Percentiles rank a stretch among this genome's conserved stretches.
Conservation (phyloP, 2,888 invertebrate species). For the Piscicola geometra region DNA sequence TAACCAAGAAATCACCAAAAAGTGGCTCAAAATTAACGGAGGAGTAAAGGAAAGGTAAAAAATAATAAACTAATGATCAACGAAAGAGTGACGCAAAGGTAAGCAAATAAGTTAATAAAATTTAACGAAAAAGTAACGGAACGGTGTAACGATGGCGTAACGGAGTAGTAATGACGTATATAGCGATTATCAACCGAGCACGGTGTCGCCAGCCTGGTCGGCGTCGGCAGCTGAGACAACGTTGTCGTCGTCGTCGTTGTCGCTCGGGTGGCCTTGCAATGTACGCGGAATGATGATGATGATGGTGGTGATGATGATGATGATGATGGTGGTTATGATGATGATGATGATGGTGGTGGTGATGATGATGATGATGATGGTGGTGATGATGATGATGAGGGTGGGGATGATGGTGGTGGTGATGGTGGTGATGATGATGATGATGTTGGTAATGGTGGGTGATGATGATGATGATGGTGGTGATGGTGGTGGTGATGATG, state of each 20-base stretch:
- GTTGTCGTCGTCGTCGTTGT: neutral
- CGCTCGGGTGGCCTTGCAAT: neutral
- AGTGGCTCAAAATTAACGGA: neutral
- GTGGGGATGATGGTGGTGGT: neutral
- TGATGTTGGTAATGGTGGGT: too few relatives aligned
- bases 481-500: too few relatives aligned
- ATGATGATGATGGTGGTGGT: too few relatives aligned
- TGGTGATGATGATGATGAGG: neutral
- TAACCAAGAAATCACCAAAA: neutral
- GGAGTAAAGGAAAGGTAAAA: neutral
- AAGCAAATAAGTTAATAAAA: neutral
- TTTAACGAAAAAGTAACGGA: neutral
- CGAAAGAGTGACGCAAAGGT: neutral
- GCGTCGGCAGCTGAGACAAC: neutral
- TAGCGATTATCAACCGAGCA: neutral
- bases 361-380: too few relatives aligned
- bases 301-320: neutral
- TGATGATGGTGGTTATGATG: too few relatives aligned
- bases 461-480: too few relatives aligned
- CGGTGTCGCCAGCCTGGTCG: neutral
- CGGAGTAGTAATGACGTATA: neutral
- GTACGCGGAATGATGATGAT: neutral
- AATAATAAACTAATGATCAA: neutral
- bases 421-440: too few relatives aligned
- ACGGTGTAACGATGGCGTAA: neutral